Conservation (phyloP, 2,888 invertebrate genomes). For the Athrips mouffetella region DNA sequence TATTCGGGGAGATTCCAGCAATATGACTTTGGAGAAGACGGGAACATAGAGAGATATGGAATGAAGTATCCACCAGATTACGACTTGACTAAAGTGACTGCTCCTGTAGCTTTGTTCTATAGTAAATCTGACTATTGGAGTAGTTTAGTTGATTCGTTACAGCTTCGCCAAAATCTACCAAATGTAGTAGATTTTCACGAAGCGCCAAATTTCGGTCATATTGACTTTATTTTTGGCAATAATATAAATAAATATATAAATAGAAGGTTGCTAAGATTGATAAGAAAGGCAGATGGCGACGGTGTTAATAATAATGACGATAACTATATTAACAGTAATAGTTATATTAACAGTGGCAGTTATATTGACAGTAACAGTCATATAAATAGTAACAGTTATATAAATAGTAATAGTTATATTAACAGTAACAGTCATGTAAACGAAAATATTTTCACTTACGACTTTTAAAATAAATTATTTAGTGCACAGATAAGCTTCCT, state of each 20-base stretch:
- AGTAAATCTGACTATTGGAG: conserved; percentile 81
- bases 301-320: too few species aligned
- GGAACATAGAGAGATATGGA: conserved; percentile 30
- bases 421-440: too few species aligned
- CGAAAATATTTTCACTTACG: too few species aligned
- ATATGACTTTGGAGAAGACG: conserved; percentile 31
- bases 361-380: too few species aligned
- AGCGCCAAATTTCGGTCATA: conserved; percentile 71
- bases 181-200: conserved; percentile 75
- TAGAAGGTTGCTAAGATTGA: background rate
- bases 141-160: conserved; percentile 73
- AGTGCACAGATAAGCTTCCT: too few species aligned
- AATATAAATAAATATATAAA: conserved; percentile 33
- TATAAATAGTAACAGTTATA: too few species aligned
- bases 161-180: conserved; percentile 67
- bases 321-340: too few species aligned
- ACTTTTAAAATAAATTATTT: background rate
- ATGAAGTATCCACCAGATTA: conserved; percentile 29
- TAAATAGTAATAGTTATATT: too few species aligned
- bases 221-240: conserved; percentile 55
- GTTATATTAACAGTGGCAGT: too few species aligned
- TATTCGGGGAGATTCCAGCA: conserved; percentile 29
- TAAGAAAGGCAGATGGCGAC: too few species aligned
- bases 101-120: background rate
- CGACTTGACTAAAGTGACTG: background rate